phyloP scores from a whole-genome alignment of 2,113 vertebrate genomes.

The Oncorhynchus gorbuscha region DNA sequence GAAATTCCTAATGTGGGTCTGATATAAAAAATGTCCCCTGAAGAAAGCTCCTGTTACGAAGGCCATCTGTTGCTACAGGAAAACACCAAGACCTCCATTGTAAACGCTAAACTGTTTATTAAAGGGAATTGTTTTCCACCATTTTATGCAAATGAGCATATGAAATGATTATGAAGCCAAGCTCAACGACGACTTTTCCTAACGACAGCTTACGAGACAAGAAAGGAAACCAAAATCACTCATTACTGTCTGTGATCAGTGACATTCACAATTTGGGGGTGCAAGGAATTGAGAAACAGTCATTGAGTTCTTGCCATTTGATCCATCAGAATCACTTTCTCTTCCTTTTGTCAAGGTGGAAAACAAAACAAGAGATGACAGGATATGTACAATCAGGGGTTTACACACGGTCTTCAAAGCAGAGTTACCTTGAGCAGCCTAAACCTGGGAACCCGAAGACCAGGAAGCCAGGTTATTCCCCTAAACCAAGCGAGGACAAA shows the following conservation, averaged over 20 bases:
- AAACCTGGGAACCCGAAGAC: neutral
- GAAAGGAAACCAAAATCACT: neutral
- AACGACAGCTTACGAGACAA: constrained; percentile 24
- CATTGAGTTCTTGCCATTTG: neutral
- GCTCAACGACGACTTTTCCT: constrained; percentile 13
- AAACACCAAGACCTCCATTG: too few relatives aligned
- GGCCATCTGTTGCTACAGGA: constrained; percentile 11
- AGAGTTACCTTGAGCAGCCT: neutral
- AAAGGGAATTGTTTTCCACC: constrained; percentile 30
- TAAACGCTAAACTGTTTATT: too few relatives aligned
- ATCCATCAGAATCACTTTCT: neutral
- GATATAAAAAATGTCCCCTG: constrained; percentile 32
- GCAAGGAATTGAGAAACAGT: neutral
- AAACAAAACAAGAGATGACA: neutral
- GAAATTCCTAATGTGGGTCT: constrained; percentile 49
- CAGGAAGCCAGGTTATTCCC: neutral
- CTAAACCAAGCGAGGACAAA: constrained; percentile 4
- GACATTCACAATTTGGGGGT: constrained; percentile 9
- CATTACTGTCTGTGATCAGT: neutral
- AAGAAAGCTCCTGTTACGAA: constrained; percentile 22
- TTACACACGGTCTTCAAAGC: constrained; percentile 4
- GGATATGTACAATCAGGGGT: constrained; percentile 27
- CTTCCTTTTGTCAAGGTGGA: neutral
- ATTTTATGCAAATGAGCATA: constrained; percentile 31
- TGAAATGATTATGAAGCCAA: constrained; percentile 41